Conservation (phyloP, 2,888 invertebrate genomes). For the Hirtodrosophila confusa region DNA sequence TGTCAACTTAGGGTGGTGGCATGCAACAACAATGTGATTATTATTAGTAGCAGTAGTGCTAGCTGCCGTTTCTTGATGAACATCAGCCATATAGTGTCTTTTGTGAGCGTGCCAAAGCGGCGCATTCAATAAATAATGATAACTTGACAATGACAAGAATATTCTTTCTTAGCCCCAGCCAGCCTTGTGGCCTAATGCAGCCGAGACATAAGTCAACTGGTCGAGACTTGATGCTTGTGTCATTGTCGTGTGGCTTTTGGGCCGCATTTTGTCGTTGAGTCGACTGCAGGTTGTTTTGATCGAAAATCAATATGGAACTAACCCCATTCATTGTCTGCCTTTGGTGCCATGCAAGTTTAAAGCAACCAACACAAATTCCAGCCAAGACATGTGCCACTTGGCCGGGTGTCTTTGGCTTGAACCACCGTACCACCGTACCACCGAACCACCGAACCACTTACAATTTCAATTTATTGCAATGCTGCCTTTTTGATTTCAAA, state of each 20-base stretch:
- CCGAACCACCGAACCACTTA: constrained; percentile 21
- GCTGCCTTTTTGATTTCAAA: constrained; percentile 26
- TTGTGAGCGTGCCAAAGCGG: constrained; percentile 66
- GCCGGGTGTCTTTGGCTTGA: constrained; percentile 8
- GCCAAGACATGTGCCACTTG: constrained; percentile 42
- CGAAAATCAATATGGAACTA: constrained; percentile 68
- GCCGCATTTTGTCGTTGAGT: constrained; percentile 14
- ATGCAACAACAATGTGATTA: constrained; percentile 2
- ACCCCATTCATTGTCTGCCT: constrained; percentile 15
- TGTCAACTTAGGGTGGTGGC: background rate
- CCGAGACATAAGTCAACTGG: constrained; percentile 46
- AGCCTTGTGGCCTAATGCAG: background rate
- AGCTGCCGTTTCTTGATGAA: constrained; percentile 12
- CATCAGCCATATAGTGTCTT: background rate
- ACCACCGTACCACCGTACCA: constrained; percentile 2
- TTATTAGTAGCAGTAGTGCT: constrained; percentile 7
- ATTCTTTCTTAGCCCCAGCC: constrained; percentile 5
- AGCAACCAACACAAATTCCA: constrained; percentile 5
- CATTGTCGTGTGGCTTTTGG: constrained; percentile 18
- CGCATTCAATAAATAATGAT: constrained; percentile 74
- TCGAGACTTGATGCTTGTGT: constrained; percentile 38
- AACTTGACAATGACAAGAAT: constrained; percentile 66
- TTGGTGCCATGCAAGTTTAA: background rate
- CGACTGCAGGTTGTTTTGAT: constrained; percentile 71
- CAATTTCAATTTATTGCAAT: constrained; percentile 37